phyloP scores from a whole-genome alignment of 1,140 invertebrate genomes.

The Tetraneura akinire region DNA sequence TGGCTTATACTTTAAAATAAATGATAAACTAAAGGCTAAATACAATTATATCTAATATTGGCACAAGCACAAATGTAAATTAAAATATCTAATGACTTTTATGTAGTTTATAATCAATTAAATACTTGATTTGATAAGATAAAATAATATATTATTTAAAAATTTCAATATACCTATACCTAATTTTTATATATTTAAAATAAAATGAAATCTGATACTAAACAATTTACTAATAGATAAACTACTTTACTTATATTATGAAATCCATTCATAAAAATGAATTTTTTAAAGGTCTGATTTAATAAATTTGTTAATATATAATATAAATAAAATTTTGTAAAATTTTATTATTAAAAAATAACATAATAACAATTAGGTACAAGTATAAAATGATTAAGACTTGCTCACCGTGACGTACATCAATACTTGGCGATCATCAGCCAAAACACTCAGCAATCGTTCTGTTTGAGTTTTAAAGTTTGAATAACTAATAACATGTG shows the following conservation, averaged over 20 bases:
- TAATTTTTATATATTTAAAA: too few species aligned
- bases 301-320: too few species aligned
- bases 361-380: not conserved
- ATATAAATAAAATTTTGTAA: not conserved
- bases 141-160: not conserved
- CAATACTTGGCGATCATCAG: conserved; percentile 67
- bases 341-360: not conserved
- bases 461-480: conserved; percentile 73
- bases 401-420: conserved; percentile 65
- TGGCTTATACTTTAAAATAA: conserved; percentile 12
- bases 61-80: conserved; percentile 12
- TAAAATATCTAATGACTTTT: not conserved
- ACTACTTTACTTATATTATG: not conserved
- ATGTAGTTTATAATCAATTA: not conserved
- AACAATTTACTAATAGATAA: not conserved
- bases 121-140: not conserved
- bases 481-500: conserved; percentile 63
- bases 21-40: conserved; percentile 16
- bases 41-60: not conserved
- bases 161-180: too few species aligned
- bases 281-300: too few species aligned
- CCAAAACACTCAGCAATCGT: conserved; percentile 69
- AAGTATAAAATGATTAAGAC: conserved; percentile 19
- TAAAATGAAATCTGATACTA: not conserved
- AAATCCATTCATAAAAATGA: not conserved